These are phyloP conservation scores for Metaphire vulgaris DNA, from an alignment of 1,140 invertebrate genomes.

Conservation along the genomic window DNA sequence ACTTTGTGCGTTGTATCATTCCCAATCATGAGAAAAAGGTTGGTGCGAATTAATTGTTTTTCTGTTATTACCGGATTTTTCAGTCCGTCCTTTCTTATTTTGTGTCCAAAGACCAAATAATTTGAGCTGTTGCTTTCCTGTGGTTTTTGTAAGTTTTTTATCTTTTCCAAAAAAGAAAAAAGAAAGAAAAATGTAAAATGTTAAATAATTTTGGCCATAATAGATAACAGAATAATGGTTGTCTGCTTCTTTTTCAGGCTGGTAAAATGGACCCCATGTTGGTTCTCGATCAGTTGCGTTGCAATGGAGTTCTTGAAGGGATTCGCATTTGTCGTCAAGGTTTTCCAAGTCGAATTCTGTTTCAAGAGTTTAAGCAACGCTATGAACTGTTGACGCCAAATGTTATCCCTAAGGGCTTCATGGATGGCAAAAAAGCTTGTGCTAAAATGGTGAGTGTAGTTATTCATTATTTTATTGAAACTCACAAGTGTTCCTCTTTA, in stretches of 20 bases:
- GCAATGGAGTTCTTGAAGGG: slow-evolving; percentile 98
- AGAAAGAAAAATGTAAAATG: too few relatives aligned
- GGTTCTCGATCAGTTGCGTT: slow-evolving; percentile 91
- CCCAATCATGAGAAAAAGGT: slow-evolving; percentile 97
- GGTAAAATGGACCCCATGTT: slow-evolving; percentile 95
- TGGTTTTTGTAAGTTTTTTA: too few relatives aligned
- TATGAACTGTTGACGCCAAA: slow-evolving; percentile 95
- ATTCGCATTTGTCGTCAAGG: slow-evolving; percentile 99
- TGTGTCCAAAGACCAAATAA: too few relatives aligned
- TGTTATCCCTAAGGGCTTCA: slow-evolving; percentile 96
- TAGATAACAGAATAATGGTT: too few relatives aligned
- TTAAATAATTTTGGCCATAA: too few relatives aligned
- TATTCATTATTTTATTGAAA: not conserved
- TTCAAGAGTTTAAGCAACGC: slow-evolving; percentile 69
- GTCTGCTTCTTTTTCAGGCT: slow-evolving; percentile 58
- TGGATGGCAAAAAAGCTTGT: slow-evolving; percentile 99
- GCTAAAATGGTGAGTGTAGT: slow-evolving; percentile 74
- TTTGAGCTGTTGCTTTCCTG: too few relatives aligned
- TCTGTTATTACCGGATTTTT: too few relatives aligned
- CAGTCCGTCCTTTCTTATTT: too few relatives aligned
- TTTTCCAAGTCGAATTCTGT: slow-evolving; percentile 78
- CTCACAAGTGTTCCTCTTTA: not conserved
- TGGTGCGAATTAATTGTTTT: too few relatives aligned
- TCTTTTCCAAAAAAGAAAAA: too few relatives aligned
- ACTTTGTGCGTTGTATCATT: slow-evolving; percentile 99